Base-by-base conservation (phyloP, 2,888 invertebrate genomes). In the Agrochola lota region DNA sequence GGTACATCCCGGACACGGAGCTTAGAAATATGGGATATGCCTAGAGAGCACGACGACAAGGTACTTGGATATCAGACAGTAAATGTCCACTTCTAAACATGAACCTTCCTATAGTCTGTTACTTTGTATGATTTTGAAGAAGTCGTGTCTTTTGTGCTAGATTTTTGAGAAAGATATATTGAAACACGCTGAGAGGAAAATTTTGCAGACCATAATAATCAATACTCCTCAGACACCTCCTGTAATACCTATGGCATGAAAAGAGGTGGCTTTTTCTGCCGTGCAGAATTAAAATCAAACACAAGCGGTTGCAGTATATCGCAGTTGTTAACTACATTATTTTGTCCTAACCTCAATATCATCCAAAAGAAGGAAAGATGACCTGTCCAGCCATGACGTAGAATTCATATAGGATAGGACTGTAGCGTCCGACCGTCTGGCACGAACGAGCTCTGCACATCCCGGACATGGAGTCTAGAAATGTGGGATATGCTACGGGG, bases 1-100 rank as follows among this genome's bases (percentile, higher is more conserved):
- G 62, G 79, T 79, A 84, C 84, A 72, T 78, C 78, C 71, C 69
- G 62, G 69, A 82, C 84, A 83, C 79, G 86, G 86, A 84, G 79
- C 73, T 64, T 73, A 79, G 86, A 86, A 84, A 84, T 86, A 75
- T 84, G 86, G 79, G 84, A 84, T 79, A 75, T 79, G 83, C 72
- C 35, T 62, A 63, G 62, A 76, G 72, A 77, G 69, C 83, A 83
- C 83, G 85, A 83, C 77, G 69, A 72, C 64, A 69, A n/a, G 49
- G 52, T 70, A 70, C 83, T 69, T 71, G 60, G 62, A 1, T 63
- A 80, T 26, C 69, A 64, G 55, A 55, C 67, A 63, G 55, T 85
- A 69, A 78, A 84, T 59, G 76, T 80, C 71, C 85, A 85, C 55
- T 71, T 74, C 57, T 62, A 66, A 81, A 81, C 84, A 67, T 74